A percentile compares a stretch with the other conserved stretches of the same genome.
phyloP scores from a whole-genome alignment of 2,888 invertebrate genomes.

The Loripinus fragilis region DNA sequence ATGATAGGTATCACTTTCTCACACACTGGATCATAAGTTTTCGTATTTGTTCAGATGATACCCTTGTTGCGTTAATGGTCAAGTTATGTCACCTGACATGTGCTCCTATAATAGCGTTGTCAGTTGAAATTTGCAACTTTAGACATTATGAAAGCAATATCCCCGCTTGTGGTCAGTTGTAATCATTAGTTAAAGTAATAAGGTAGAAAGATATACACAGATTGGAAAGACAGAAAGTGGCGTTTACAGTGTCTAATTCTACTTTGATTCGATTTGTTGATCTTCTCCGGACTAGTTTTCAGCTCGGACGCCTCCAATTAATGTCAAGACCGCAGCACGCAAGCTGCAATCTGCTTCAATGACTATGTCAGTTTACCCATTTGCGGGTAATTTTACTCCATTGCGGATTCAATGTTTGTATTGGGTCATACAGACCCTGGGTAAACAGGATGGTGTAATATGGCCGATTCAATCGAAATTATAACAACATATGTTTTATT shows the following conservation, averaged over 20 bases:
- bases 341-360: slow-evolving; percentile 11
- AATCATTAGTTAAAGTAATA: slow-evolving; percentile 15
- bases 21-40: too few species aligned
- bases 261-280: slow-evolving; percentile 6
- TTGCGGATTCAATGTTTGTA: slow-evolving; percentile 9
- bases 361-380: background rate
- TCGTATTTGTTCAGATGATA: slow-evolving; percentile 3
- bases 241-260: slow-evolving; percentile 4
- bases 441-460: slow-evolving; percentile 1
- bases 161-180: slow-evolving; percentile 14
- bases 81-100: background rate
- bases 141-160: slow-evolving; percentile 10
- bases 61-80: background rate
- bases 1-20: background rate
- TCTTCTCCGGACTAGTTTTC: background rate
- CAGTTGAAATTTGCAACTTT: slow-evolving; percentile 17
- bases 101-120: slow-evolving; percentile 9
- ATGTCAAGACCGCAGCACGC: slow-evolving; percentile 13
- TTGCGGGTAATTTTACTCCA: slow-evolving; percentile 1
- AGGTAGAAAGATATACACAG: slow-evolving; percentile 19
- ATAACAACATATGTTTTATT: background rate
- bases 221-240: slow-evolving; percentile 12
- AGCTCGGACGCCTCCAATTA: slow-evolving; percentile 10
- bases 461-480: background rate
- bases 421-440: slow-evolving; percentile 15